Conservation (phyloP, 1,140 invertebrate species). For the Caerostris darwini region DNA sequence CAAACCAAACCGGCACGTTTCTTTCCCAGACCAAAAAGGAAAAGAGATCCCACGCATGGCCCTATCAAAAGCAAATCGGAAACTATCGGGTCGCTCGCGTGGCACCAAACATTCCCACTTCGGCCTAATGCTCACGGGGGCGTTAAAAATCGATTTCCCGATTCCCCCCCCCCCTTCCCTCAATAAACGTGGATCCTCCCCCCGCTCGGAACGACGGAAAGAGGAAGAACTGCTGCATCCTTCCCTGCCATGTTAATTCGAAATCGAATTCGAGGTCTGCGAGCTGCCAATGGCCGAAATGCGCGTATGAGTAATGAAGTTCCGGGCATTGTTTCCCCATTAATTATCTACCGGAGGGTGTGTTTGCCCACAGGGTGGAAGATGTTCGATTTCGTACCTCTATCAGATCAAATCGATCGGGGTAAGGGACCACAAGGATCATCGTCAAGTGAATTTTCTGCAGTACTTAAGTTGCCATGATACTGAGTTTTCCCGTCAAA, state of each 20-base stretch:
- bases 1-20: neutral
- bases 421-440: neutral
- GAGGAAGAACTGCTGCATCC: neutral
- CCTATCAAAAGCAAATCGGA: constrained; percentile 34
- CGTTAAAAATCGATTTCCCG: constrained; percentile 51
- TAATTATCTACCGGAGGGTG: neutral
- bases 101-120: constrained; percentile 38
- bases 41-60: constrained; percentile 1
- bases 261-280: constrained; percentile 11
- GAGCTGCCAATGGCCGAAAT: constrained; percentile 30
- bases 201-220: neutral
- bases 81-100: neutral
- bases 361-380: constrained; percentile 19
- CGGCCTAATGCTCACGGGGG: constrained; percentile 17
- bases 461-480: too few relatives aligned
- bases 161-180: neutral
- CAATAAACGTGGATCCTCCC: neutral
- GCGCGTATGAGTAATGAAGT: constrained; percentile 61
- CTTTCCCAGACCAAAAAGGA: neutral
- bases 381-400: neutral
- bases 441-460: too few relatives aligned
- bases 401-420: constrained; percentile 19
- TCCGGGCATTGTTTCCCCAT: constrained; percentile 57
- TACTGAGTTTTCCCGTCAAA: too few relatives aligned
- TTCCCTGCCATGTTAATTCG: constrained; percentile 39